phyloP scores from a whole-genome alignment of 2,797 vertebrate species.

The Brotogeris chrysoptera region DNA sequence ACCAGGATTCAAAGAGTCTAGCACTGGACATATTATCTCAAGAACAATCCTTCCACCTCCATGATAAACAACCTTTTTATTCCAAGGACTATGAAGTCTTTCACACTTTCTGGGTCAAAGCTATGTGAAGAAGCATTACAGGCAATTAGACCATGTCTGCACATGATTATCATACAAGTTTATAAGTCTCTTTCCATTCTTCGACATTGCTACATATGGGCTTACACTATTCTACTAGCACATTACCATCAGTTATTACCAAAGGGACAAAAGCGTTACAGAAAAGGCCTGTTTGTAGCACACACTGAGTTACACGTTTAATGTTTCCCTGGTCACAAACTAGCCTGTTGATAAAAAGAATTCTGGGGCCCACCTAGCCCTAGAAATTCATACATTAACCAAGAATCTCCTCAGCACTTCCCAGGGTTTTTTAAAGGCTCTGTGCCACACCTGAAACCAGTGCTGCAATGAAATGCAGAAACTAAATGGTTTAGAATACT shows the following conservation, averaged over 20 bases:
- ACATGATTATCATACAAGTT: rapidly evolving
- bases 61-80: rapidly evolving
- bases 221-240: background rate
- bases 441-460: background rate
- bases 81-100: background rate
- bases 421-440: background rate
- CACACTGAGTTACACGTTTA: rapidly evolving
- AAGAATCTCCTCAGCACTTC: background rate
- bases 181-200: background rate
- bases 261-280: rapidly evolving
- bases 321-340: background rate
- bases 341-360: rapidly evolving
- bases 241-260: background rate
- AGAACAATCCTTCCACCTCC: rapidly evolving
- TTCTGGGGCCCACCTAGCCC: background rate
- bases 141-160: rapidly evolving
- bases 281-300: background rate
- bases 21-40: background rate
- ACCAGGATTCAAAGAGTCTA: background rate
- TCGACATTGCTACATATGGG: background rate
- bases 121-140: rapidly evolving
- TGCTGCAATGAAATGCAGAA: background rate
- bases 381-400: background rate
- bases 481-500: background rate
- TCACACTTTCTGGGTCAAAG: rapidly evolving